A percentile compares a stretch with the other conserved stretches of the same genome.
Evolutionary conservation across 2,888 invertebrate genomes (phyloP).

Genomic region (Rhagonycha fulva): DNA sequence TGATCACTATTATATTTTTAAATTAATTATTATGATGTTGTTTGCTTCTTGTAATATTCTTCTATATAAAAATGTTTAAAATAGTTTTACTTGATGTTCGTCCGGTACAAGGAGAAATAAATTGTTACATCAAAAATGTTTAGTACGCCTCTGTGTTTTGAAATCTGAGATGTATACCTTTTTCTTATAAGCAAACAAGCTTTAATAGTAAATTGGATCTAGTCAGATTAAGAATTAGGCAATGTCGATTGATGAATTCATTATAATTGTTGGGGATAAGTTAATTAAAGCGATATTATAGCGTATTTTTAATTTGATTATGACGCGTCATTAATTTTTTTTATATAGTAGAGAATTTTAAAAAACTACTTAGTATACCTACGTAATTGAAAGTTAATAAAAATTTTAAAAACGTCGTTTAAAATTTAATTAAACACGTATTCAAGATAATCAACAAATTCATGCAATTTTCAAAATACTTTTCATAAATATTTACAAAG

Average conservation of each 20-base stretch:
- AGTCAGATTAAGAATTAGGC: conserved; percentile 39
- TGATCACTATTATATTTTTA: neutral
- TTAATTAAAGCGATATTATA: conserved; percentile 47
- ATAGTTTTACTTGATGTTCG: neutral
- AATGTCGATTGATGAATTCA: conserved; percentile 51
- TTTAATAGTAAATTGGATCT: conserved; percentile 19
- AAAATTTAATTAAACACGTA: conserved; percentile 21
- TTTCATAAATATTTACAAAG: conserved; percentile 14
- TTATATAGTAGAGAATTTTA: neutral
- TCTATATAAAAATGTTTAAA: neutral
- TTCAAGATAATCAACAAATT: conserved; percentile 15
- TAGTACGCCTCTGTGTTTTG: conserved; percentile 12
- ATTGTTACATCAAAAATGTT: neutral
- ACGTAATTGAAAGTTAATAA: conserved; percentile 4
- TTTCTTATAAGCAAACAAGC: conserved; percentile 5
- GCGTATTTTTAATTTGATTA: conserved; percentile 50
- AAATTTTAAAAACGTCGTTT: conserved; percentile 34
- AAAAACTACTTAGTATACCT: neutral
- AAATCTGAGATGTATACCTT: conserved; percentile 14
- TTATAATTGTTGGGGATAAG: conserved; percentile 48
- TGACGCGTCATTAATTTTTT: conserved; percentile 24
- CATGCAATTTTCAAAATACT: conserved; percentile 21
- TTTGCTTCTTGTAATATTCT: neutral
- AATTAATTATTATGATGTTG: neutral
- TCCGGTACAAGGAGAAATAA: neutral